Evolutionary conservation across 2,113 vertebrate species (phyloP).

Genomic region (Lophius piscatorius): DNA sequence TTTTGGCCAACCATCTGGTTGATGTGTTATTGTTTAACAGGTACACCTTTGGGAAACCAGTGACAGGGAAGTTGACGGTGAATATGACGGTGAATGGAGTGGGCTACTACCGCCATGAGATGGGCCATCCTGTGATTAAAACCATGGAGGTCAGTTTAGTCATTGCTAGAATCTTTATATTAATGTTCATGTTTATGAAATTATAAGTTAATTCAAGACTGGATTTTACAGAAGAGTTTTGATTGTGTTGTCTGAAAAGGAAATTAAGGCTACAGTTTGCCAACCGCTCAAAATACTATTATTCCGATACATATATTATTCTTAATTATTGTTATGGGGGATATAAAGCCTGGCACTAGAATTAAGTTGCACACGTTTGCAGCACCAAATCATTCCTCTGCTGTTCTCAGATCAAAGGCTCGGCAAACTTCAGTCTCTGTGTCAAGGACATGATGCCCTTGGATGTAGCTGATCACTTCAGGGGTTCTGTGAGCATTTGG

Average conservation of each 20-base stretch:
- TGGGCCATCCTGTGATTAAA: conserved; percentile 89
- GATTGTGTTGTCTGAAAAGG: not conserved
- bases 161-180: not conserved
- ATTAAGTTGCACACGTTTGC: not conserved
- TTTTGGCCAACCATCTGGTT: not conserved
- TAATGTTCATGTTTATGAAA: not conserved
- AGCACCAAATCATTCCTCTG: conserved; percentile 6
- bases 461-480: conserved; percentile 90
- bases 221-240: not conserved
- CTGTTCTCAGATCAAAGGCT: conserved; percentile 84
- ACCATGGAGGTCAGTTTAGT: conserved; percentile 84
- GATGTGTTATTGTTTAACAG: conserved; percentile 63
- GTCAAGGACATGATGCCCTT: conserved; percentile 93
- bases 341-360: not conserved
- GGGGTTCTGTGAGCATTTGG: conserved; percentile 90
- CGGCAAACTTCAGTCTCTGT: conserved; percentile 86
- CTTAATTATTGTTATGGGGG: conserved; percentile 1
- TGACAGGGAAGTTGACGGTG: conserved; percentile 85
- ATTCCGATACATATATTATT: conserved; percentile 3
- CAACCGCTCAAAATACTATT: not conserved
- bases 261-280: not conserved
- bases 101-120: conserved; percentile 92
- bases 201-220: not conserved
- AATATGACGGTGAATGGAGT: conserved; percentile 95
- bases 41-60: conserved; percentile 92